Percentiles rank a stretch among this genome's conserved stretches.
Evolutionary conservation across 2,797 vertebrate genomes (phyloP).

Genomic region (Loriculus beryllinus): DNA sequence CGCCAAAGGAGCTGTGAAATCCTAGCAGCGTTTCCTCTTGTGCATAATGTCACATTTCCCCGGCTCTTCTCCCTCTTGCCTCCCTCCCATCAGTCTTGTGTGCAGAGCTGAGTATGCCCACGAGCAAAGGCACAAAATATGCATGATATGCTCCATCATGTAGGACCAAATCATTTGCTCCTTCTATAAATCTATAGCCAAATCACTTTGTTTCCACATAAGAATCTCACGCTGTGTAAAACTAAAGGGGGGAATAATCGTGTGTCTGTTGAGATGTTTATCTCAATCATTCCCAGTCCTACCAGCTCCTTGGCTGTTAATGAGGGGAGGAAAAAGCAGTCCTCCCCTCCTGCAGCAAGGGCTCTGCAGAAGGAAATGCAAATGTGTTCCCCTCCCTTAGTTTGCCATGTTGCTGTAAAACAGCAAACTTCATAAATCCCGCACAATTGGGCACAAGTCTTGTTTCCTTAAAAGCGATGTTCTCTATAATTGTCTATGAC

Average conservation of each 20-base stretch:
- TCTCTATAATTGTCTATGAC: constrained; percentile 69
- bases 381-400: constrained; percentile 37
- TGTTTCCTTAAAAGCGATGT: constrained; percentile 68
- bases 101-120: constrained; percentile 51
- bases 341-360: background rate
- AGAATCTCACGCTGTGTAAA: constrained; percentile 56
- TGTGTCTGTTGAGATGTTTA: constrained; percentile 43
- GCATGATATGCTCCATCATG: constrained; percentile 67
- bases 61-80: constrained; percentile 50
- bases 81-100: constrained; percentile 45
- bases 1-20: constrained; percentile 59
- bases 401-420: constrained; percentile 46
- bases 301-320: constrained; percentile 31
- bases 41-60: constrained; percentile 51
- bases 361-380: constrained; percentile 21
- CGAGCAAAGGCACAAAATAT: constrained; percentile 48
- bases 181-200: constrained; percentile 62
- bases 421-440: constrained; percentile 58
- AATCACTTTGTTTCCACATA: constrained; percentile 61
- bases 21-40: constrained; percentile 52
- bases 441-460: constrained; percentile 65
- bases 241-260: constrained; percentile 54
- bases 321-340: constrained; percentile 17
- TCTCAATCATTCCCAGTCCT: constrained; percentile 11
- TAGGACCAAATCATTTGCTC: constrained; percentile 63